Conservation (phyloP, 2,113 vertebrate genomes). For the Indri indri region DNA sequence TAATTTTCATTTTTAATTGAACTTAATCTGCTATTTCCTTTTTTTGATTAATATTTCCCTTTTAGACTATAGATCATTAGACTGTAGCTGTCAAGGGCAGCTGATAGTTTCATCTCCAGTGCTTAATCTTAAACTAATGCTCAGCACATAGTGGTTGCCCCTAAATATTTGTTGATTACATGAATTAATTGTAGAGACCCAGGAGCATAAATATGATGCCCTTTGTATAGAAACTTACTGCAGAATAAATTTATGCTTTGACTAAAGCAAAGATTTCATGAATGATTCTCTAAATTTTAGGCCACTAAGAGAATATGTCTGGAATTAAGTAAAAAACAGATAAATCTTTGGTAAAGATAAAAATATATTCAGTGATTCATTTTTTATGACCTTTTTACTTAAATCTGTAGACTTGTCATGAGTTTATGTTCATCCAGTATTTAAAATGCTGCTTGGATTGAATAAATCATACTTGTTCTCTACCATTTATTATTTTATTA, state of each 20-base stretch:
- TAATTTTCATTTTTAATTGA: not conserved
- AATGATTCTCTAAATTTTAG: not conserved
- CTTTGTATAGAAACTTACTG: not conserved
- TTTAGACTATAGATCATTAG: not conserved
- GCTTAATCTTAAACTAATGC: not conserved
- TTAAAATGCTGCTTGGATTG: not conserved
- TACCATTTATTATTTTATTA: not conserved
- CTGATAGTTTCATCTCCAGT: not conserved
- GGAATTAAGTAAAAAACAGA: not conserved
- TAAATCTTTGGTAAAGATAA: not conserved
- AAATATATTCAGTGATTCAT: not conserved
- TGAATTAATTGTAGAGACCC: not conserved
- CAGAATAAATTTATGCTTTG: not conserved
- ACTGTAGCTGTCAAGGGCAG: not conserved
- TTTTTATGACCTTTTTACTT: not conserved
- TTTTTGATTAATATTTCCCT: not conserved
- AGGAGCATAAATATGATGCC: not conserved
- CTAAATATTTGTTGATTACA: not conserved
- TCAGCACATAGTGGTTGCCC: not conserved
- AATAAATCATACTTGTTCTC: not conserved
- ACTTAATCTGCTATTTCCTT: not conserved
- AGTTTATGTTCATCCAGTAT: not conserved
- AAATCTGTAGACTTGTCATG: not conserved
- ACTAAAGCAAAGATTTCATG: not conserved
- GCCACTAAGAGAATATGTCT: not conserved